Evolutionary conservation across 2,797 vertebrate genomes (phyloP).

Genomic region (Pogonophryne albipinna): DNA sequence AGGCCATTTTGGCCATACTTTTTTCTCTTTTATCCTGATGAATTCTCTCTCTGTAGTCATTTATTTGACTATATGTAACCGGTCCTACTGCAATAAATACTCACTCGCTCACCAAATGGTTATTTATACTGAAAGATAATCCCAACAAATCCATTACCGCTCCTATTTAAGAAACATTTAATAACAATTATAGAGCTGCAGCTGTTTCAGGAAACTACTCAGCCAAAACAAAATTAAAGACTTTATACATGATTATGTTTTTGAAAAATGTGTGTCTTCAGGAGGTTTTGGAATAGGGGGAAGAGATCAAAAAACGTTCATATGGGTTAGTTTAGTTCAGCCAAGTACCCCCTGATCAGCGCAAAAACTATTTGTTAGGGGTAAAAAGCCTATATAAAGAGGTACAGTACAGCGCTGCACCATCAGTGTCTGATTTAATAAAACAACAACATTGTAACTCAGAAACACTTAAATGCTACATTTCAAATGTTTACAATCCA

Average conservation of each 20-base stretch:
- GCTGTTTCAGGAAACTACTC: neutral
- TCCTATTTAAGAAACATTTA: neutral
- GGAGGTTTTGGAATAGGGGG: neutral
- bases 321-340: neutral
- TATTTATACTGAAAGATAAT: neutral
- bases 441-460: no score
- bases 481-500: no score
- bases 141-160: neutral
- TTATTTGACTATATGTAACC: neutral
- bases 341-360: no score
- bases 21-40: neutral
- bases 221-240: no score
- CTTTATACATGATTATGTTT: constrained; percentile 4
- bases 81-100: neutral
- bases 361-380: no score
- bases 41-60: neutral
- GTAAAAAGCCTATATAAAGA: no score
- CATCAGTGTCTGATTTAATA: no score
- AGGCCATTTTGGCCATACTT: neutral
- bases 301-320: neutral
- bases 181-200: neutral
- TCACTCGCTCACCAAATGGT: neutral
- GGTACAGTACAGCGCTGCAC: no score
- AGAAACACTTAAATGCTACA: no score
- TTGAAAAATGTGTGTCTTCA: neutral